Conservation (phyloP, 2,797 vertebrate species). For the Rachycentron canadum region DNA sequence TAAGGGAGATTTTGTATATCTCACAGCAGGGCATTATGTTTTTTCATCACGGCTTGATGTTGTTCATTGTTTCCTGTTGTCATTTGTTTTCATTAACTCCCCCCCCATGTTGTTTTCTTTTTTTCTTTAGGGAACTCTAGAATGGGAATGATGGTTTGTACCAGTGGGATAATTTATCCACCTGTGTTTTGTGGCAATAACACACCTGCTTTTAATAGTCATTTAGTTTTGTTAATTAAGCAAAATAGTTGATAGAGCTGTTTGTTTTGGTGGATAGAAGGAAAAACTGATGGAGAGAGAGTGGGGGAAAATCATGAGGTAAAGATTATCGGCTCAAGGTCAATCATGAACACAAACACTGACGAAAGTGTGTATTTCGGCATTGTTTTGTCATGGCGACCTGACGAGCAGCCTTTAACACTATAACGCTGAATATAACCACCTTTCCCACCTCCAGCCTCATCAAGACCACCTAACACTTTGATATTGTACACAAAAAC, state of each 20-base stretch:
- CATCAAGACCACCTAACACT: neutral
- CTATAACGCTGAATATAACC: slow-evolving; percentile 1
- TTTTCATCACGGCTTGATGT: slow-evolving; percentile 46
- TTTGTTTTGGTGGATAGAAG: neutral
- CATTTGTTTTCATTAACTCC: slow-evolving; percentile 33
- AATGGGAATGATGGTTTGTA: neutral
- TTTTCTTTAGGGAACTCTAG: neutral
- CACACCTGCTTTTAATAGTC: slow-evolving; percentile 11
- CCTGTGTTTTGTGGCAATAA: slow-evolving; percentile 10
- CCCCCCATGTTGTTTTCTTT: neutral
- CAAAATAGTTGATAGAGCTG: slow-evolving; percentile 1
- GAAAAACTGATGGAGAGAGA: neutral
- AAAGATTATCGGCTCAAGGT: neutral
- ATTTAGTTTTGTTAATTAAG: slow-evolving; percentile 4
- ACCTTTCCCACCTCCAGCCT: slow-evolving; percentile 4
- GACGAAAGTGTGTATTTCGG: neutral
- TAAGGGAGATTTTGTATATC: slow-evolving; percentile 47
- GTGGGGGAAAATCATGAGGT: neutral
- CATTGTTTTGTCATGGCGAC: neutral
- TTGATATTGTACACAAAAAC: slow-evolving; percentile 7
- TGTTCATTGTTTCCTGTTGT: slow-evolving; percentile 34
- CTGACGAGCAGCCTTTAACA: neutral
- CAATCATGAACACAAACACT: neutral
- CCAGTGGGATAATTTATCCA: neutral
- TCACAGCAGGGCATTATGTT: slow-evolving; percentile 41